Conservation (phyloP, 2,113 vertebrate genomes). For the Dasyornis broadbenti region DNA sequence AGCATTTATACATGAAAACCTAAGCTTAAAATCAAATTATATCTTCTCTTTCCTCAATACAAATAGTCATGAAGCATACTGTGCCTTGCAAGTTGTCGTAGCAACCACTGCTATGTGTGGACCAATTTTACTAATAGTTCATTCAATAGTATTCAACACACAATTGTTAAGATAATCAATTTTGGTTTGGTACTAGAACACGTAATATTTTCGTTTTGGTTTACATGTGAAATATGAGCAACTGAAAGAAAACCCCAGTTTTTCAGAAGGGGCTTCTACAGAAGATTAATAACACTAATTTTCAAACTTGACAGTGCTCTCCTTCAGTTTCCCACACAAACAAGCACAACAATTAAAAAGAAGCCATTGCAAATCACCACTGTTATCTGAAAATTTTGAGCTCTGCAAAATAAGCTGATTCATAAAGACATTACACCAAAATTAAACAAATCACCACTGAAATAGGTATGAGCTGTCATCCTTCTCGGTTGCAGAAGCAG, state of each 20-base stretch:
- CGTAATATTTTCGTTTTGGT: background rate
- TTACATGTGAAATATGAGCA: background rate
- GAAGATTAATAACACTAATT: background rate
- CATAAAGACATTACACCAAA: background rate
- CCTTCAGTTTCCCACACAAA: background rate
- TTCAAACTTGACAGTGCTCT: background rate
- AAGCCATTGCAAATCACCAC: background rate
- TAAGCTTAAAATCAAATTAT: background rate
- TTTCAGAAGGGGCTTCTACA: background rate
- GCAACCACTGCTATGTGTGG: background rate
- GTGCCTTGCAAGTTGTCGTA: background rate
- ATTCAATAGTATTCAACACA: background rate
- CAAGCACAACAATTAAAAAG: background rate
- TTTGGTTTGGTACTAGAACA: background rate
- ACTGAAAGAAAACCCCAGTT: background rate
- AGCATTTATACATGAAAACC: background rate
- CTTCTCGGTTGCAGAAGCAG: background rate
- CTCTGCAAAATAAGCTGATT: background rate
- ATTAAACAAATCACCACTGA: background rate
- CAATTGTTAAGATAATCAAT: background rate
- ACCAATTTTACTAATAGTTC: background rate
- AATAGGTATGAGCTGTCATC: background rate
- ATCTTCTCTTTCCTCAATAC: background rate
- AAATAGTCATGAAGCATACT: background rate
- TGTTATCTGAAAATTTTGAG: background rate